Evolutionary conservation across 2,113 vertebrate genomes (phyloP), one percentile per base, ranked within the genome.

Genomic region (Formicarius rufipectus): DNA sequence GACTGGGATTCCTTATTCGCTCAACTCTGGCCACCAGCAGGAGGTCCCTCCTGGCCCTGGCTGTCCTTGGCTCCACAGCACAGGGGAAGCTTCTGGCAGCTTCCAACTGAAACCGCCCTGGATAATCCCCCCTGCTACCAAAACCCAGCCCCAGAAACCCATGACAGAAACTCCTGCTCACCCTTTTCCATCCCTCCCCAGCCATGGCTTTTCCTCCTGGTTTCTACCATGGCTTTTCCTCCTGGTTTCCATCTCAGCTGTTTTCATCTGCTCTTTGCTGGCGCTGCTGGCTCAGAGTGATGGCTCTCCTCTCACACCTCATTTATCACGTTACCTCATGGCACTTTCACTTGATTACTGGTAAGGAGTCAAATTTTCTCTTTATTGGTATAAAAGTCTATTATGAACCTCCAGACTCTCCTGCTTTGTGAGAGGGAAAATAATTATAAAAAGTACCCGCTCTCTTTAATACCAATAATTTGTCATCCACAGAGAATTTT

Each of bases 381-480:
- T 59, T 90, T 71, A 90, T 84, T 74, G 39, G 91, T 87, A 81
- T 40, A 72, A 92, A 94, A 84, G 87, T 49, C 69, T 79, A 15
- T 87, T 74, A 72, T 55, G n/a, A 95, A 90, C 74, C 81, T 93
- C 62, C 58, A 18, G 28, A 63, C 59, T 91, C 63, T 8, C 4
- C 28, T 62, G 37, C 19, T 55, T 20, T 68, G 40, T 69, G 49
- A 31, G 14, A 67, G 85, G 55, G 67, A 42, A 91, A 91, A 90
- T 59, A 80, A 95, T 86, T 90, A 81, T 52, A 49, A 94, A 78
- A 84, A 56, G 23, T 60, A 73, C 30, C 27, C 0, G 0, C 60
- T 95, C 24, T 71, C 76, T 89, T 86, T 90, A 93, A 81, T 82
- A 82, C 62, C 20, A 78, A 90, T 78, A 93, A 96, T 95, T 95